Base-by-base conservation (phyloP, 2,113 vertebrate species). In the Columba livia region DNA sequence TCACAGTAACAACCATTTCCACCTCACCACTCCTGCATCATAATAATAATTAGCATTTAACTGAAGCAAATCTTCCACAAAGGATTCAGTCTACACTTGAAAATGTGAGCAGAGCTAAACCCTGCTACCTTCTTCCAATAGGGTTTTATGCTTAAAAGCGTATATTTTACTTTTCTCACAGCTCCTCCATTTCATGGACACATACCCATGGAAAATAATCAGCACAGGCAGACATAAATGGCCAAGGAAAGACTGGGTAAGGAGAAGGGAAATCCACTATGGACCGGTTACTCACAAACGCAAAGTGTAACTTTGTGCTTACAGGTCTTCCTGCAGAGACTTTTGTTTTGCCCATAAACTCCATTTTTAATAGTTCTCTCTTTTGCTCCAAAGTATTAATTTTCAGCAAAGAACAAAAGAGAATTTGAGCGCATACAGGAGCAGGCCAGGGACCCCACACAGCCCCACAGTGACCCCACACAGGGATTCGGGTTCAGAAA, bases 341-440 rank as follows among this genome's bases (percentile, higher is more conserved):
- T 42, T 53, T n/a, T 50, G 16, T 40, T 47, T 40, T 1, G 0
- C 38, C 70, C 32, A 28, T 15, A 32, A 83, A 36, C 20, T 32
- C 38, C 15, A 5, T 36, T 72, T 72, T 23, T 36, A 36, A 20
- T 2, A 51, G 23, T 2, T 11, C 38, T n/a, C 24, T 29, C 75
- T 26, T 44, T 51, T 51, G 13, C 26, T 65, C 50, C 26, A 32
- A 11, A 71, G 42, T 4, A 34, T 5, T 23, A 0, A n/a, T 53
- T 79, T 77, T 12, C 54, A 70, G 29, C 18, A 11, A 16, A 42
- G 50, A 50, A 50, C 40, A 23, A 17, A 32, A 31, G 18, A 51
- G 31, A 56, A 7, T 25, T 10, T 9, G 19, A 15, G 10, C 42
- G n/a, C 10, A 9, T 2, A 17, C 21, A 17, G 0, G 6, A 65